These are phyloP conservation scores for Glaucopsyche alexis DNA, from an alignment of 2,888 invertebrate species.

Conservation along the genomic window DNA sequence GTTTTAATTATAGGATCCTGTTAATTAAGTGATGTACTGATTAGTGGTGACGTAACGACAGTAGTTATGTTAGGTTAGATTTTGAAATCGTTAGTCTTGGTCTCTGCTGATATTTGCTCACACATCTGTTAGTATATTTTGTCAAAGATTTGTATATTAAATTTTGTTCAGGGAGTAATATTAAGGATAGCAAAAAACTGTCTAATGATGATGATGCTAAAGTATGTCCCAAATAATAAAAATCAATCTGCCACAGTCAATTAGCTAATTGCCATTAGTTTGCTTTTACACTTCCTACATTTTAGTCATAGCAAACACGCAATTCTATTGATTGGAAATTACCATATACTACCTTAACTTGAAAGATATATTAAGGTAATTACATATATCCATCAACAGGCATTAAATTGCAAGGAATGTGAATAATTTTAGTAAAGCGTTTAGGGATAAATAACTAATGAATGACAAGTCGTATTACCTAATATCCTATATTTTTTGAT, in stretches of 20 bases:
- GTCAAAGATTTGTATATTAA: no score
- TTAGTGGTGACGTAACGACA: not conserved
- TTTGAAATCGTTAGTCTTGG: not conserved
- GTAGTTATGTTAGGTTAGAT: not conserved
- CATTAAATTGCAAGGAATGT: not conserved
- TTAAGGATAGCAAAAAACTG: no score
- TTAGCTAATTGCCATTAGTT: slow-evolving; percentile 19
- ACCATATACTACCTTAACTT: not conserved
- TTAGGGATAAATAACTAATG: no score
- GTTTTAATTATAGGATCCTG: not conserved
- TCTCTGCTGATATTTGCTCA: no score
- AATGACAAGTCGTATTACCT: no score
- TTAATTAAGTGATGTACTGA: not conserved
- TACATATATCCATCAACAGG: not conserved
- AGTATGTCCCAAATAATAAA: slow-evolving; percentile 13
- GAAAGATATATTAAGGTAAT: not conserved
- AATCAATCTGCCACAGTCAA: slow-evolving; percentile 6
- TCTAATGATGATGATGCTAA: slow-evolving; percentile 7
- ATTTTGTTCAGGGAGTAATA: no score
- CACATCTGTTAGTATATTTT: no score
- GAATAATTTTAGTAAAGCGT: not conserved
- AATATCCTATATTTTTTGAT: no score
- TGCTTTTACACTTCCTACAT: slow-evolving; percentile 22
- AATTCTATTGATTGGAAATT: slow-evolving; percentile 24
- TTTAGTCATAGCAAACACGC: slow-evolving; percentile 18